Evolutionary conservation across 2,113 vertebrate genomes (phyloP), one percentile per base, ranked within the genome.

Genomic region (pig (Sus scrofa)): DNA sequence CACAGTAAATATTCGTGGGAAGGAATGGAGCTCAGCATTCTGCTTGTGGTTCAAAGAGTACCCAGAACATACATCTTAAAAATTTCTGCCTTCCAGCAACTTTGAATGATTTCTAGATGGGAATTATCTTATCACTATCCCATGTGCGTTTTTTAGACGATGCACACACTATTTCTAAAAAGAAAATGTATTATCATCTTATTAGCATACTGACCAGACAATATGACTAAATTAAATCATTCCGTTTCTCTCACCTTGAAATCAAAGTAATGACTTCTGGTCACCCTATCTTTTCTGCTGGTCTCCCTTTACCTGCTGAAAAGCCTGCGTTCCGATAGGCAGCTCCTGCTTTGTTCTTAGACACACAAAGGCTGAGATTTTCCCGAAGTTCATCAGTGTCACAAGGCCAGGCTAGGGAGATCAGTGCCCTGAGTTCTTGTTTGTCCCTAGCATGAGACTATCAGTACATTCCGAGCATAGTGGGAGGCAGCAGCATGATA

Each of bases 221-320:
- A 78, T 60, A 88, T 92, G 62, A 86, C 86, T 91, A 93, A 84
- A 68, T 93, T 94, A 85, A 94, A 77, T 87, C 58, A 95, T 77
- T 60, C 27, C 30, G 4, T 65, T 93, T 95, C 83, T 95, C 67
- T 90, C 63, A n/a, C 52, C 50, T 88, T 71, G 84, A 86, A 26
- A 54, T 95, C 81, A 95, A 91, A 56, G n/a, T 78, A 74, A 87
- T 84, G 85, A 39, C 65, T 86, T 84, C 77, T 71, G 71, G 65
- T 89, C 81, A 89, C 86, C 73, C 30, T 70, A 15, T 32, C 71
- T 88, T 70, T 95, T 91, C 32, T 67, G 1, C 73, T 56, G 32
- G 24, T 30, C 91, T 92, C 63, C 52, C 44, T 93, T 87, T 78
- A 88, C 62, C 26, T 77, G 30, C 65, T 96, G 20, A 67, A 56